Evolutionary conservation across 2,888 invertebrate species (phyloP), one percentile per base, ranked within the genome.

Genomic region (Aleiodes leptofemur): DNA sequence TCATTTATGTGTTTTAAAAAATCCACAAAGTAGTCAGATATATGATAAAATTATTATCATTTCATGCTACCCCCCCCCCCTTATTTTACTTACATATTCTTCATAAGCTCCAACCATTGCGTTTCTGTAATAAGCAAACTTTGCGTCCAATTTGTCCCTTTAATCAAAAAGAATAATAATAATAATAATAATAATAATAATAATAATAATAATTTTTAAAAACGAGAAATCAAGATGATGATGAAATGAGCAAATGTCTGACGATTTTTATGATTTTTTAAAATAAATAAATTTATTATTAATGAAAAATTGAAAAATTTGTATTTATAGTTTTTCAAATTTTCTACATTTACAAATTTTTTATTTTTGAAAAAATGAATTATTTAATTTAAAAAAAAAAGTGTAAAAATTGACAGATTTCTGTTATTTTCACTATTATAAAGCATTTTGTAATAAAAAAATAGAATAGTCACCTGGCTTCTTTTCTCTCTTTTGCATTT

Each of bases 51-150:
- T 3, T 57, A 43, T 4, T 14, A 38, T 1, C 11, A 16, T 48
- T 43, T n/a, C 3, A 4, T 48, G 23, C 2, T 2, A 1, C 23
- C 23, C 23, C 23, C 23, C 23, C 23, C 23, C 23, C 23, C 23
- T 23, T 2, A 23, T 23, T 23, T n/a, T 1, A 64, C 64, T 64
- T 23, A 64, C 64, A 64, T 64, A 64, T 64, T 64, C 64, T 2
- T 23, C 48, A 38, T 48, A n/a, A 23, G 64, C 38, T 8, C 48
- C 48, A 23, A 16, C 3, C 23, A 64, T 16, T n/a, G 14, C 8
- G 11, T 29, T 16, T 9, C 43, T 13, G 29, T 64, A 64, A 64
- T 43, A 64, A 3, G n/a, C 48, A 16, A n/a, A 23, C 48, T 64
- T 23, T 4, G n/a, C 48, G 8, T 48, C 43, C 8, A 43, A 16